phyloP scores from a whole-genome alignment of 2,888 invertebrate species.

The Epinotia nisella region DNA sequence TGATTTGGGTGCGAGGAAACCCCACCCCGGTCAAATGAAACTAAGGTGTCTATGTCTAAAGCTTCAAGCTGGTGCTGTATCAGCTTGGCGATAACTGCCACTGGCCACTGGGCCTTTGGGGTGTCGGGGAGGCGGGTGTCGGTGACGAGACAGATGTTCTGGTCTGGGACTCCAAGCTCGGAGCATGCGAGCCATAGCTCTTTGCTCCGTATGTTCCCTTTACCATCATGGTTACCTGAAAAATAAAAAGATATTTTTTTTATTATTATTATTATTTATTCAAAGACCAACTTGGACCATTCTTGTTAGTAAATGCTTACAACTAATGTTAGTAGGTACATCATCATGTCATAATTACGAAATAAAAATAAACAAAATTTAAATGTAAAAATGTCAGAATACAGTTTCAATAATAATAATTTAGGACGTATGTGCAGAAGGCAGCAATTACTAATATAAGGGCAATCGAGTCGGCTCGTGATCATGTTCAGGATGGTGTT shows the following conservation, averaged over 20 bases:
- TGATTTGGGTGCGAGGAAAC: constrained; percentile 98
- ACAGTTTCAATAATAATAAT: too few species aligned
- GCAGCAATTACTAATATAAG: too few species aligned
- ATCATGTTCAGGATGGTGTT: too few species aligned
- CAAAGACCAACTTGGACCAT: too few species aligned
- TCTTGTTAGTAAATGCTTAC: too few species aligned
- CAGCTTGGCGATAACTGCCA: constrained; percentile 75
- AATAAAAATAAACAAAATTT: too few species aligned
- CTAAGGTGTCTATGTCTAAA: constrained; percentile 91
- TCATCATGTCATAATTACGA: too few species aligned
- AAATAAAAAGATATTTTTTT: constrained; percentile 39
- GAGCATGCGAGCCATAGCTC: constrained; percentile 94
- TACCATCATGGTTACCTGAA: constrained; percentile 87
- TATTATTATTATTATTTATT: too few species aligned
- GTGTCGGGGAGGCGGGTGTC: constrained; percentile 91
- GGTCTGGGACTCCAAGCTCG: constrained; percentile 90
- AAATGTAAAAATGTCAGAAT: too few species aligned
- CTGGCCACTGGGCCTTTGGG: constrained; percentile 90
- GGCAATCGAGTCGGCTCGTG: too few species aligned
- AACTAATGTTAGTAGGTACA: too few species aligned
- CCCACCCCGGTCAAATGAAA: constrained; percentile 97
- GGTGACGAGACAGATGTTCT: constrained; percentile 89
- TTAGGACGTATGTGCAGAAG: too few species aligned
- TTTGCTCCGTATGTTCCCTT: constrained; percentile 86
- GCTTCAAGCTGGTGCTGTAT: constrained; percentile 86